Base-by-base conservation (phyloP, 2,888 invertebrate genomes). In the Herminia tarsipennalis region DNA sequence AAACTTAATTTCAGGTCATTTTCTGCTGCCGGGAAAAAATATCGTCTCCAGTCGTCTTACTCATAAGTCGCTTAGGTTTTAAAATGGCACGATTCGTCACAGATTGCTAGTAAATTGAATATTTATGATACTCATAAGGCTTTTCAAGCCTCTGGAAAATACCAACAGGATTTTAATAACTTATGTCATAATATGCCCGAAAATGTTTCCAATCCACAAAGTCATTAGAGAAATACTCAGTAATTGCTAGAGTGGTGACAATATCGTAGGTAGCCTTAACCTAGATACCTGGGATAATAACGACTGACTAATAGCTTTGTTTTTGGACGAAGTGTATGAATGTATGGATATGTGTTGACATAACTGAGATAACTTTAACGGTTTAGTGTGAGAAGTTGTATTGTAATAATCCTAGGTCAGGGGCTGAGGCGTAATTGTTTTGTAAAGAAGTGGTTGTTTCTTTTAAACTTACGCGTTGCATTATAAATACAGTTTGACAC, bases 251-350 rank as follows among this genome's bases (percentile, higher is more conserved):
- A 10, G 6, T 10, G 17, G 28, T n/a, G 16, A 17, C 14, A 5
- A 13, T 24, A 24, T 30, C 24, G n/a, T 13, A 17, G 24, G 3
- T 2, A 41, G 25, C 41, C 41, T 41, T 41, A 20, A 41, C 41
- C 41, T n/a, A 41, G 14, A 41, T 41, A 33, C 33, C 20, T 27
- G 29, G 27, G 9, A 5, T 20, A 16, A 12, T 33, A 17, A 10
- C 10, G 30, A 34, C 18, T 40, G 14, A 41, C 25, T 28, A 33
- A 34, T 24, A 8, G n/a, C 10, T 35, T 22, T 35, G 33, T 16
- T 25, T n/a, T 35, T 25, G 34, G 32, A 18, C 8, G 12, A 22
- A 5, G 12, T 32, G 20, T 18, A 21, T 21, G 30, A 5, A 16
- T 32, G 20, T 18, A 21, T 21, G 1, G 21, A 28, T 37, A 10